Percentiles rank a stretch among this genome's conserved stretches.
Conservation (phyloP, 2,888 invertebrate genomes). For the Cerceris rybyensis region DNA sequence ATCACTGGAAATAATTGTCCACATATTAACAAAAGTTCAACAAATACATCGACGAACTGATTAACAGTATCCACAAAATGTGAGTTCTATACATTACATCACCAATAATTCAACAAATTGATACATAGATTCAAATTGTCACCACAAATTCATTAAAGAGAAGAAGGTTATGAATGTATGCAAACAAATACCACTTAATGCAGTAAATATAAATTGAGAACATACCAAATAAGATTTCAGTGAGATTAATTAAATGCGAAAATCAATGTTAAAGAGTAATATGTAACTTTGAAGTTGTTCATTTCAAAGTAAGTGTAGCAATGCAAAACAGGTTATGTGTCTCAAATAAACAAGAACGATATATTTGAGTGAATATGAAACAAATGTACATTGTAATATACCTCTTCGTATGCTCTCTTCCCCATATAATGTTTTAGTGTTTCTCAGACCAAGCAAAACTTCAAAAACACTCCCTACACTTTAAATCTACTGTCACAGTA, state of each 20-base stretch:
- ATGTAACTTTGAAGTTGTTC: not conserved
- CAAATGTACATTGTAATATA: conserved; percentile 36
- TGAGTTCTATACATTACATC: not conserved
- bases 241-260: not conserved
- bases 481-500: conserved; percentile 61
- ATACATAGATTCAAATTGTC: too few species aligned
- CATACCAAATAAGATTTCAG: not conserved
- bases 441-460: conserved; percentile 34
- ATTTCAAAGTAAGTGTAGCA: conserved; percentile 7
- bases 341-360: conserved; percentile 42
- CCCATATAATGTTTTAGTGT: conserved; percentile 36
- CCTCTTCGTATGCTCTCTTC: conserved; percentile 53
- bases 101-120: too few species aligned
- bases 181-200: conserved; percentile 46
- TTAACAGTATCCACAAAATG: not conserved
- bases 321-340: conserved; percentile 55
- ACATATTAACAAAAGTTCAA: conserved; percentile 19
- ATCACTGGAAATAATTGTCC: conserved; percentile 66
- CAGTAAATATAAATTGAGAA: not conserved
- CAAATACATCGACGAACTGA: not conserved
- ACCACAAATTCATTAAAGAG: not conserved
- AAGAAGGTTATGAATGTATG: conserved; percentile 55
- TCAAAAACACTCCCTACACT: conserved; percentile 54
- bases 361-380: conserved; percentile 25
- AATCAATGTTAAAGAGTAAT: not conserved